phyloP scores from a whole-genome alignment of 2,797 vertebrate genomes.

The Ibycter americanus region DNA sequence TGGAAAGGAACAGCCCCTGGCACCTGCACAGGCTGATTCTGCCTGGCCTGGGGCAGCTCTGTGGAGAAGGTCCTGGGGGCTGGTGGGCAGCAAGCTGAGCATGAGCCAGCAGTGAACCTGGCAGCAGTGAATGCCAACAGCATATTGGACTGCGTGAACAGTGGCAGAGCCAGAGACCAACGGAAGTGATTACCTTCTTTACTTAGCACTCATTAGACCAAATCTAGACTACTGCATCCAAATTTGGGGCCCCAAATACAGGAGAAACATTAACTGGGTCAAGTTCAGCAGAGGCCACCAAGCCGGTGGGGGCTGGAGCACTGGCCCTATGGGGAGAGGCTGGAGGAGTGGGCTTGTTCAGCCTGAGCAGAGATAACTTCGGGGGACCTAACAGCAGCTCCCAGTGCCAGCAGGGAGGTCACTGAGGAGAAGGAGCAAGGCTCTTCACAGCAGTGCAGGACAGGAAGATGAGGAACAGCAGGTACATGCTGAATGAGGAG shows the following conservation, averaged over 20 bases:
- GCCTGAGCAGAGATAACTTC: not conserved
- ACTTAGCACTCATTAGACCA: not conserved
- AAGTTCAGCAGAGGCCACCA: not conserved
- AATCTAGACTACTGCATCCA: not conserved
- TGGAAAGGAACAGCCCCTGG: not conserved
- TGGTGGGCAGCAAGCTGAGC: not conserved
- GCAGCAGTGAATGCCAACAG: not conserved
- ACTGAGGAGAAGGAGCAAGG: rapidly evolving
- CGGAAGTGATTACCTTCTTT: not conserved
- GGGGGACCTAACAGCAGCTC: not conserved
- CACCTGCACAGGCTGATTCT: not conserved
- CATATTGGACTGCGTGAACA: not conserved
- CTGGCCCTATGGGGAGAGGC: not conserved
- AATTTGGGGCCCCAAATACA: not conserved
- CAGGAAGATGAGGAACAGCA: not conserved
- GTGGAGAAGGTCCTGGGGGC: not conserved
- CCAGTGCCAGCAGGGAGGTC: too few relatives aligned
- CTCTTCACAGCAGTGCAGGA: not conserved
- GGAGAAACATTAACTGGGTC: not conserved
- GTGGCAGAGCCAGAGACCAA: not conserved
- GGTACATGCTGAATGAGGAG: not conserved
- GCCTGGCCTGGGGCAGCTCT: not conserved
- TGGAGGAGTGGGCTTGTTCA: not conserved
- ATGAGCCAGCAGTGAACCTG: not conserved
- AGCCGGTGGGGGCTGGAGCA: not conserved